These are phyloP conservation scores for Cyclura pinguis DNA, from an alignment of 2,797 vertebrate species.

Conservation along the genomic window DNA sequence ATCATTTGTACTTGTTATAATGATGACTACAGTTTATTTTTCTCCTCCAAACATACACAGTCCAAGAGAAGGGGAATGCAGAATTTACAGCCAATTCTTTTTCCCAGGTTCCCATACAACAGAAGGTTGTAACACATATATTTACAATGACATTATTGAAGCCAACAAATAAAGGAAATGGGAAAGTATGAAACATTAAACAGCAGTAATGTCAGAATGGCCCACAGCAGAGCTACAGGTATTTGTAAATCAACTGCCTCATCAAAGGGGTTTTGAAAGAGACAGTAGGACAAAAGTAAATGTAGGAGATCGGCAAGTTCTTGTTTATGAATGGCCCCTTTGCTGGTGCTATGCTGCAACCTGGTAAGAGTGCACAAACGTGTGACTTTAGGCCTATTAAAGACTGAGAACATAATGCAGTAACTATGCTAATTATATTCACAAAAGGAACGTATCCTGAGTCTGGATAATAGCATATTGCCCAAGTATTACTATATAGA, in stretches of 20 bases:
- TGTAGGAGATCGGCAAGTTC: slow-evolving; percentile 28
- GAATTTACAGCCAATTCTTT: slow-evolving; percentile 29
- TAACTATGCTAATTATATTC: slow-evolving; percentile 53
- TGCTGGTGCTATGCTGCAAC: slow-evolving; percentile 28
- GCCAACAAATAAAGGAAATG: slow-evolving; percentile 40
- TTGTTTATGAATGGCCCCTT: slow-evolving; percentile 37
- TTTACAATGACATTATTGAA: slow-evolving; percentile 39
- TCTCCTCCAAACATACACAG: neutral
- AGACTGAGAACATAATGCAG: slow-evolving; percentile 48
- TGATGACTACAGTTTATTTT: slow-evolving; percentile 26
- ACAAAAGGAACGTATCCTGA: slow-evolving; percentile 33
- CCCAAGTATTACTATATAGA: slow-evolving; percentile 32
- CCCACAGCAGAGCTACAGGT: slow-evolving; percentile 18
- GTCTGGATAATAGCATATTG: slow-evolving; percentile 44
- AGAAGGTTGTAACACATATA: slow-evolving; percentile 43
- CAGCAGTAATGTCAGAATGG: slow-evolving; percentile 49
- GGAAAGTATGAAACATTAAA: slow-evolving; percentile 27
- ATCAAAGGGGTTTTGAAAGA: slow-evolving; percentile 42
- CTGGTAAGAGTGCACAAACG: slow-evolving; percentile 36
- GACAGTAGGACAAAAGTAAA: slow-evolving; percentile 9
- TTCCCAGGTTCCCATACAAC: slow-evolving; percentile 37
- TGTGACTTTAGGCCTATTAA: slow-evolving; percentile 32
- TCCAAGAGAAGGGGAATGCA: slow-evolving; percentile 19
- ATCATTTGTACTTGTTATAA: slow-evolving; percentile 23
- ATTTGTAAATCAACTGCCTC: slow-evolving; percentile 55